phyloP scores from a whole-genome alignment of 2,797 vertebrate genomes.

The Eremophila alpestris region DNA sequence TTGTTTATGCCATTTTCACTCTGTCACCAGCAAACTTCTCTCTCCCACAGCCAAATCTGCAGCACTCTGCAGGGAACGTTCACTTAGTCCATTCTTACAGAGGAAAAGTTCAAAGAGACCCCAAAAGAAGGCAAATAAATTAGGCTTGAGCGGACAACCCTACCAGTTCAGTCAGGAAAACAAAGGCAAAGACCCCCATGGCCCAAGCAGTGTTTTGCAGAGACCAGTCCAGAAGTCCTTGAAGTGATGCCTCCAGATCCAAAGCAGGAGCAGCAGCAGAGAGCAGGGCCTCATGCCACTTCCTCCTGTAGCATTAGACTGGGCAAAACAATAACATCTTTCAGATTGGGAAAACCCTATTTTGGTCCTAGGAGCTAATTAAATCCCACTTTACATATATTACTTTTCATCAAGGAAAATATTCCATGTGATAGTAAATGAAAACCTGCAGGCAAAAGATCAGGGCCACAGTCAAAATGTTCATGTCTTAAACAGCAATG shows the following conservation, averaged over 20 bases:
- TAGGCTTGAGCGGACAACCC: neutral
- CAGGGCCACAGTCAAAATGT: rapidly evolving
- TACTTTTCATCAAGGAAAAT: neutral
- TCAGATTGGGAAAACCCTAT: neutral
- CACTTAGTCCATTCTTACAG: neutral
- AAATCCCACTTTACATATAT: neutral
- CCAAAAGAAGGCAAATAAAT: neutral
- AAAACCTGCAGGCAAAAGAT: neutral
- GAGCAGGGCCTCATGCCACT: neutral
- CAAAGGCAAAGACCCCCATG: neutral
- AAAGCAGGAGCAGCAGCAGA: neutral
- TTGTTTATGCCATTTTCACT: neutral
- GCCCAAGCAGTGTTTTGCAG: neutral
- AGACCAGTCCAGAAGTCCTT: neutral
- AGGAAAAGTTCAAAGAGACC: neutral
- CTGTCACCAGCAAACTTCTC: neutral
- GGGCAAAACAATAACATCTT: neutral
- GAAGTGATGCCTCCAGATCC: neutral
- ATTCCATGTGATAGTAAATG: neutral
- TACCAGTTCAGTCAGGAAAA: neutral
- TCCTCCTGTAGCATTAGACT: neutral
- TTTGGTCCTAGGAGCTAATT: neutral
- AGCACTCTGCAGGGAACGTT: neutral
- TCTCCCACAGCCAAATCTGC: neutral
- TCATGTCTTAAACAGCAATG: neutral